Conservation (phyloP, 2,888 invertebrate genomes). For the Netelia virgata region DNA sequence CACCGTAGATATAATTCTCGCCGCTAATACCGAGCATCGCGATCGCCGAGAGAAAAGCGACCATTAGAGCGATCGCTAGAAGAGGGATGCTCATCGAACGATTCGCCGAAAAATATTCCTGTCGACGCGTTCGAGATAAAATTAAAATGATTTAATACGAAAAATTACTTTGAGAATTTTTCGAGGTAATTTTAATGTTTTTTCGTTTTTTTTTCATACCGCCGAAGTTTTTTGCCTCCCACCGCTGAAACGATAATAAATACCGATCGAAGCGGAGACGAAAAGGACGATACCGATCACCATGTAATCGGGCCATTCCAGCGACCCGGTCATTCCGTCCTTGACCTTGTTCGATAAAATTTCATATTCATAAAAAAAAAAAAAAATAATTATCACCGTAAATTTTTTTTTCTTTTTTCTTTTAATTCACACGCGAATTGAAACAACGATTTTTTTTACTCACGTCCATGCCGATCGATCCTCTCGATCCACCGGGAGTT, state of each 20-base stretch:
- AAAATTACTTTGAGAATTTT: background rate
- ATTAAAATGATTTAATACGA: background rate
- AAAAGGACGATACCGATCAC: conserved; percentile 90
- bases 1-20: conserved; percentile 94
- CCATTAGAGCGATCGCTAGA: conserved; percentile 95
- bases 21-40: conserved; percentile 94
- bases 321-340: conserved; percentile 44
- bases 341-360: conserved; percentile 34
- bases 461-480: conserved; percentile 44
- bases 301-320: conserved; percentile 88
- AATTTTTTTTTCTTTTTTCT: too few relatives aligned
- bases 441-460: conserved; percentile 17
- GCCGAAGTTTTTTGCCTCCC: conserved; percentile 94
- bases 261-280: conserved; percentile 92
- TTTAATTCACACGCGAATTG: too few relatives aligned
- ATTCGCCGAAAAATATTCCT: conserved; percentile 94
- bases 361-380: background rate
- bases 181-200: background rate
- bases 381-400: background rate
- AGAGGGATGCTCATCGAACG: conserved; percentile 92
- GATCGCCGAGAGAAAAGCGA: conserved; percentile 97
- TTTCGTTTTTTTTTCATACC: conserved; percentile 83
- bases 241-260: conserved; percentile 94
- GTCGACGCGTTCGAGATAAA: conserved; percentile 52
- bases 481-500: background rate